phyloP scores from a whole-genome alignment of 2,797 vertebrate genomes.

The Zalophus californianus region DNA sequence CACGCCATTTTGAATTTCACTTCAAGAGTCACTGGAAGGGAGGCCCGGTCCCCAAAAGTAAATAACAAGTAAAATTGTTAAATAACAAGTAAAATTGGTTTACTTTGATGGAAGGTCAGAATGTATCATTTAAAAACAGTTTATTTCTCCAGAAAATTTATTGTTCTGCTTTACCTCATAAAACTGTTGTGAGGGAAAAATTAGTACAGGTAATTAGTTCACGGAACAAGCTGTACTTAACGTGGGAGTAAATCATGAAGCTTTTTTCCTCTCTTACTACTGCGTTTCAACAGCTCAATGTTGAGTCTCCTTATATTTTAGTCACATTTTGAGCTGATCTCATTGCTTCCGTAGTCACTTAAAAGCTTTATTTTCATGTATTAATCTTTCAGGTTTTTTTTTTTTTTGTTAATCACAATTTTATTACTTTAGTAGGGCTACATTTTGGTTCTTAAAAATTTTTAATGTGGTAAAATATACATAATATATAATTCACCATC shows the following conservation, averaged over 20 bases:
- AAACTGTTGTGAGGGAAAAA: slow-evolving; percentile 37
- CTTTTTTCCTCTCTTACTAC: neutral
- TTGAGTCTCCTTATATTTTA: neutral
- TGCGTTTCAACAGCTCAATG: neutral
- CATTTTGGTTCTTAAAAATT: neutral
- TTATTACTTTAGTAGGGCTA: neutral
- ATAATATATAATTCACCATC: neutral
- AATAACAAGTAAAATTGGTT: neutral
- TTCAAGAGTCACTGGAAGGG: neutral
- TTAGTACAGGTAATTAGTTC: neutral
- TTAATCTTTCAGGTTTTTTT: neutral
- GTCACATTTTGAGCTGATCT: neutral
- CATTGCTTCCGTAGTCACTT: neutral
- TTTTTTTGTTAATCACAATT: neutral
- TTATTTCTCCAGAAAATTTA: slow-evolving; percentile 55
- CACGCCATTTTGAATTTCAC: slow-evolving; percentile 10
- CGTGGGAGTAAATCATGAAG: neutral
- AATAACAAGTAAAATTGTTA: neutral
- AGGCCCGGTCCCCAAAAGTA: neutral
- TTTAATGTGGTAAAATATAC: neutral
- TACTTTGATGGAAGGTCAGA: slow-evolving; percentile 48
- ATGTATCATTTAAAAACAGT: slow-evolving; percentile 57
- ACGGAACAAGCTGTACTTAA: neutral
- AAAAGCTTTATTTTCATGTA: neutral
- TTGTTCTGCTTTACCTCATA: slow-evolving; percentile 14